A percentile compares a stretch with the other conserved stretches of the same genome.
These are phyloP conservation scores for Neotoma lepida DNA, from an alignment of 2,113 vertebrate species.

Conservation along the genomic window DNA sequence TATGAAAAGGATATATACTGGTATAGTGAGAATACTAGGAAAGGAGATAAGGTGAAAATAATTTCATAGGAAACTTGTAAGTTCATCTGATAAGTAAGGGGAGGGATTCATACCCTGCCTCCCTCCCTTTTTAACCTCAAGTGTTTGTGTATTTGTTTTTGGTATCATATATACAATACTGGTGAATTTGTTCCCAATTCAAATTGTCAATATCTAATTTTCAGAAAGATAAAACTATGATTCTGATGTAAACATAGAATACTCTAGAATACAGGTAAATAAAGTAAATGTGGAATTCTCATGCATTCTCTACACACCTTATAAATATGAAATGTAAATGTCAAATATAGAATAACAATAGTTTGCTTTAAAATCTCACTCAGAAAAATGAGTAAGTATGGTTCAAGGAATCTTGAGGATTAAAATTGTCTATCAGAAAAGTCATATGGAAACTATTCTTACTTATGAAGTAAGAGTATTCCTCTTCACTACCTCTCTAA, in stretches of 20 bases:
- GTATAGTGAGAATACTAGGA: not conserved
- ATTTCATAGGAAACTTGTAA: not conserved
- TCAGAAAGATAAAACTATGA: constrained; percentile 18
- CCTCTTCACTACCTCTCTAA: not conserved
- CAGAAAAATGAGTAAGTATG: not conserved
- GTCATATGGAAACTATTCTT: not conserved
- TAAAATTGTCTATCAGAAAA: not conserved
- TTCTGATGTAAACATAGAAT: not conserved
- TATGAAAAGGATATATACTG: not conserved
- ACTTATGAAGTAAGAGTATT: constrained; percentile 29
- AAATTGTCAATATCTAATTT: not conserved
- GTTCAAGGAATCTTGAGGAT: not conserved
- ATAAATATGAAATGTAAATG: not conserved
- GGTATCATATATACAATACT: not conserved
- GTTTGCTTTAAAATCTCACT: not conserved
- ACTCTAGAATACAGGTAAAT: not conserved
- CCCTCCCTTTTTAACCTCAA: not conserved
- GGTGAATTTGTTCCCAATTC: not conserved
- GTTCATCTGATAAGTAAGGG: not conserved
- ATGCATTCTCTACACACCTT: not conserved
- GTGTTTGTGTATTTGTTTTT: not conserved
- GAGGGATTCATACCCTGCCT: accelerated
- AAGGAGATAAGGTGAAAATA: not conserved
- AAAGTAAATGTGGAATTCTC: not conserved
- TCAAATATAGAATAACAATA: not conserved